Evolutionary conservation across 2,888 invertebrate species (phyloP).

Genomic region (Nomada goodeniana): DNA sequence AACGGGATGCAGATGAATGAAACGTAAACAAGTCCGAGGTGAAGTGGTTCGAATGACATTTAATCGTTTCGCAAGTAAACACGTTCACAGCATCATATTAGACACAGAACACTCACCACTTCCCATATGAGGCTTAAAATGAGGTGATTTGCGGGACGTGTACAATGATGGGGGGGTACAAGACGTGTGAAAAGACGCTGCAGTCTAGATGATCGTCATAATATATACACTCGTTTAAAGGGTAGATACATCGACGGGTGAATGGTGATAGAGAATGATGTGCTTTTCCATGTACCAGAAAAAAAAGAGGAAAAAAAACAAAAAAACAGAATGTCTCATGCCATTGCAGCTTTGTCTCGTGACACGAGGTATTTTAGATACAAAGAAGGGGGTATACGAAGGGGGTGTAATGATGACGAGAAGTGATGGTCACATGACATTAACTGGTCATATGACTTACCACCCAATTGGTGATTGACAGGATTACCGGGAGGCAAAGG

Average conservation of each 20-base stretch:
- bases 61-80: not conserved
- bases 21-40: not conserved
- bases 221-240: conserved; percentile 51
- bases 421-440: conserved; percentile 84
- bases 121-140: conserved; percentile 31
- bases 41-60: conserved; percentile 10
- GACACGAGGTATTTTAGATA: conserved; percentile 53
- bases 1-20: not conserved
- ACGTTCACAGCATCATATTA: conserved; percentile 25
- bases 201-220: conserved; percentile 38
- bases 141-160: conserved; percentile 27
- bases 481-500: conserved; percentile 82
- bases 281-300: conserved; percentile 59
- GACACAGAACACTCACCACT: conserved; percentile 38
- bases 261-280: conserved; percentile 59
- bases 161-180: conserved; percentile 9
- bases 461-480: conserved; percentile 84
- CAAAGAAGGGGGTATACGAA: conserved; percentile 33
- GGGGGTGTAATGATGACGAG: conserved; percentile 73
- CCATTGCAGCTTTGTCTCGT: conserved; percentile 45
- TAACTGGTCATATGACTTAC: conserved; percentile 84
- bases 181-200: conserved; percentile 26
- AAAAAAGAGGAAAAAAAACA: not conserved
- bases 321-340: conserved; percentile 49
- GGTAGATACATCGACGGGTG: conserved; percentile 35